Evolutionary conservation across 1,140 invertebrate species (phyloP), one percentile per base, ranked within the genome.

Genomic region (Spodoptera litura): DNA sequence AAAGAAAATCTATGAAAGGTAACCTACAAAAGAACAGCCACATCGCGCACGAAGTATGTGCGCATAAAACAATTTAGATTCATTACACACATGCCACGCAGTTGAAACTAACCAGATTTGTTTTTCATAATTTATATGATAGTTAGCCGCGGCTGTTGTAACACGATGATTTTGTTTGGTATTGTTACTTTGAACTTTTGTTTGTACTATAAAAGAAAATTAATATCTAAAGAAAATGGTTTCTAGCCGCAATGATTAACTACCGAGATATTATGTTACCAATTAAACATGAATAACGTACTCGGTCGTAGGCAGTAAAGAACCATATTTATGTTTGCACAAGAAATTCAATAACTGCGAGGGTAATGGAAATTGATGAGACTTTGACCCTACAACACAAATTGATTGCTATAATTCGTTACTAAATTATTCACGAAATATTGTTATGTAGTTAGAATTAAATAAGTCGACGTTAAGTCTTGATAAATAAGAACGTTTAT

Each of bases 121-220:
- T 89, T 88, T 90, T 90, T 89, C 87, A 91, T 89, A 90, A 92
- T 90, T 92, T 91, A 91, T 91, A 89, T 85, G 88, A 87, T 89
- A 87, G 86, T 88, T 88, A 87, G 85, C 83, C 77, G 78, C 72
- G 78, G 59, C 78, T 79, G 85, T 85, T 81, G 81, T 85, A 81
- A 78, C 81, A 76, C 70, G 76, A 75, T 73, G 68, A 81, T 85
- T 81, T 82, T 81, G 84, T 87, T 83, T 81, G 79, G 68, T 86
- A 82, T 87, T 89, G 75, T 79, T 83, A 81, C 78, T 82, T 83
- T 74, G 75, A 72, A 58, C 56, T 85, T 89, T 87, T 87, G 84
- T 88, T 88, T 85, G 81, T 83, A 84, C 81, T 82, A 83, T 78
- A 78, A 78, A 78, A 62, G 56, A 68, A 73, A 58, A 75, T 79